Evolutionary conservation across 2,113 vertebrate genomes (phyloP).

Genomic region (Asarcornis scutulata): DNA sequence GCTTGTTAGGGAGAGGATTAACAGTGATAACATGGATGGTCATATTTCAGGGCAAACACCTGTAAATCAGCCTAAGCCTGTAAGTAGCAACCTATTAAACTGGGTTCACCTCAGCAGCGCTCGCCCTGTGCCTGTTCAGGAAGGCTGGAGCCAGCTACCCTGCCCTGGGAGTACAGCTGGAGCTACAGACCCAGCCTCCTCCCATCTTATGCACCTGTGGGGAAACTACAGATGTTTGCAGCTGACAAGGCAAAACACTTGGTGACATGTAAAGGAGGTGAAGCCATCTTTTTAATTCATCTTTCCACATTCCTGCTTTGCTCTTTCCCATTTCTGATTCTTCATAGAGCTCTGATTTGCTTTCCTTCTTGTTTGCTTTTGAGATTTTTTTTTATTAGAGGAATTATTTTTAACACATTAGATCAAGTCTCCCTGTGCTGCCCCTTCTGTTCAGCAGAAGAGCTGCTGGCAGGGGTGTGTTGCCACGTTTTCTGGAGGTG

Average conservation of each 20-base stretch:
- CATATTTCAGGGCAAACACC: conserved; percentile 64
- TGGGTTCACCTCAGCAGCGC: conserved; percentile 42
- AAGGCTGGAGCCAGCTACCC: neutral
- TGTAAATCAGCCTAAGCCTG: conserved; percentile 55
- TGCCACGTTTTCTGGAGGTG: neutral
- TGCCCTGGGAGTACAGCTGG: neutral
- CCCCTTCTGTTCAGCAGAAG: neutral
- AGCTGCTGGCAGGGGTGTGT: neutral
- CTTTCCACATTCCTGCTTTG: neutral
- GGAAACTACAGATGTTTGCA: neutral
- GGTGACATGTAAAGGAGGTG: neutral
- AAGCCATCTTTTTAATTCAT: conserved; percentile 14
- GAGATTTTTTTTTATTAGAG: neutral
- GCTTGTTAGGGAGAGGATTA: conserved; percentile 25
- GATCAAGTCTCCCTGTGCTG: neutral
- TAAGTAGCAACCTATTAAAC: conserved; percentile 57
- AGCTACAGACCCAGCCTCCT: neutral
- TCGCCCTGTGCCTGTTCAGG: neutral
- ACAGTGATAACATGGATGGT: conserved; percentile 19
- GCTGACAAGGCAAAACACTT: neutral
- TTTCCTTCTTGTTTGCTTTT: neutral
- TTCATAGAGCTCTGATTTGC: neutral
- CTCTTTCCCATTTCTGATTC: neutral
- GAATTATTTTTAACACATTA: neutral
- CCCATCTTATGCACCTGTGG: neutral